Conservation (phyloP, 1,140 invertebrate species). For the Sitobion miscanthi region DNA sequence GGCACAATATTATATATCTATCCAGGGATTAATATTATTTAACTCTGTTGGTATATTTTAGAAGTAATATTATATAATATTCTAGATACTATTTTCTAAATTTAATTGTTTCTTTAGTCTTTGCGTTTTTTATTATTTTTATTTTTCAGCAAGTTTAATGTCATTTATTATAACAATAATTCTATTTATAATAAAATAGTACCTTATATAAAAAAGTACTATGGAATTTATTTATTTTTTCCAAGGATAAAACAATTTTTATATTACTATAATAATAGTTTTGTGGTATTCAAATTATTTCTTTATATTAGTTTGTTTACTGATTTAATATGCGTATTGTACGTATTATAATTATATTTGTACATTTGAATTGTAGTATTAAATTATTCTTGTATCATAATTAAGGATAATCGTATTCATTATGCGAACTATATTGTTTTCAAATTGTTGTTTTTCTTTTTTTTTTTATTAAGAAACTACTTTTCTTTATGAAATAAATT, state of each 20-base stretch:
- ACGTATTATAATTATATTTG: not conserved
- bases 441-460: not conserved
- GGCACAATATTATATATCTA: not conserved
- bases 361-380: not conserved
- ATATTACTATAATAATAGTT: not conserved
- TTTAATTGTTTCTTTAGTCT: not conserved
- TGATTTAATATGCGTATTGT: not conserved
- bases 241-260: not conserved
- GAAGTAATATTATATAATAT: not conserved
- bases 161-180: not conserved
- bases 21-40: not conserved
- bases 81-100: not conserved
- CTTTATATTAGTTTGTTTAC: not conserved
- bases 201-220: not conserved
- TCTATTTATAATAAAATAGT: not conserved
- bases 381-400: not conserved
- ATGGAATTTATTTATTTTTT: not conserved
- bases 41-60: not conserved
- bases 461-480: not conserved
- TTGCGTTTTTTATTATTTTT: not conserved
- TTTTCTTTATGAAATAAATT: not conserved
- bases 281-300: not conserved
- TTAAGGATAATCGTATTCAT: not conserved
- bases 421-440: not conserved
- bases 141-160: not conserved